phyloP scores from a whole-genome alignment of 2,797 vertebrate species.

The Sarcophilus harrisii region DNA sequence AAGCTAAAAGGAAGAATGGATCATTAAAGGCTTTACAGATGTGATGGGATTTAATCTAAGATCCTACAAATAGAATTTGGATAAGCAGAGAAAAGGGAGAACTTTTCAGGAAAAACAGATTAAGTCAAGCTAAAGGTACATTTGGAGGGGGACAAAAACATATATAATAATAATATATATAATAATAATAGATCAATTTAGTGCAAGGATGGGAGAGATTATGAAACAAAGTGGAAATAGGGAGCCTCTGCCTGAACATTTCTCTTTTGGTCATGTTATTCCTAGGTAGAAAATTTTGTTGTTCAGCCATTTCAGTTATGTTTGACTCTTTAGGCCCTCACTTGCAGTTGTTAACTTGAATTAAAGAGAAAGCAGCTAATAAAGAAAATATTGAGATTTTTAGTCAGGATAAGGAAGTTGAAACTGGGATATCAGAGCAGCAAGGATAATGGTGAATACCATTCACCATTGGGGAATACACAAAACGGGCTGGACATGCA shows the following conservation, averaged over 20 bases:
- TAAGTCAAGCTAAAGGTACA: not conserved
- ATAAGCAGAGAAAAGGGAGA: not conserved
- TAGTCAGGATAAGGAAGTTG: not conserved
- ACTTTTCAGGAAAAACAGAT: not conserved
- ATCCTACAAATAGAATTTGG: not conserved
- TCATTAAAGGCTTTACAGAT: not conserved
- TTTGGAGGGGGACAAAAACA: not conserved
- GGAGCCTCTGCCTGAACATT: not conserved
- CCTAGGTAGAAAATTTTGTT: not conserved
- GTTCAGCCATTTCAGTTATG: not conserved
- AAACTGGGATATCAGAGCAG: not conserved
- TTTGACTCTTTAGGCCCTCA: not conserved
- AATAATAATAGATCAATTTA: not conserved
- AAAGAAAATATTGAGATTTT: not conserved
- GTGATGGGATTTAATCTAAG: not conserved
- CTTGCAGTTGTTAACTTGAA: not conserved
- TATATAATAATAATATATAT: too few relatives aligned
- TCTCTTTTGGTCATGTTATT: not conserved
- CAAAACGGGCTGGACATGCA: not conserved
- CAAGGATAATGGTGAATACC: too few relatives aligned
- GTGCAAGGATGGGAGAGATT: not conserved
- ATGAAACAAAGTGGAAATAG: not conserved
- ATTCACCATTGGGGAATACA: not conserved
- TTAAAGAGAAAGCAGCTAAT: not conserved
- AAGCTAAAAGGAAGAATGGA: not conserved